Evolutionary conservation across 1,140 invertebrate genomes (phyloP), one percentile per base, ranked within the genome.

Genomic region (Drosophila pseudoobscura): DNA sequence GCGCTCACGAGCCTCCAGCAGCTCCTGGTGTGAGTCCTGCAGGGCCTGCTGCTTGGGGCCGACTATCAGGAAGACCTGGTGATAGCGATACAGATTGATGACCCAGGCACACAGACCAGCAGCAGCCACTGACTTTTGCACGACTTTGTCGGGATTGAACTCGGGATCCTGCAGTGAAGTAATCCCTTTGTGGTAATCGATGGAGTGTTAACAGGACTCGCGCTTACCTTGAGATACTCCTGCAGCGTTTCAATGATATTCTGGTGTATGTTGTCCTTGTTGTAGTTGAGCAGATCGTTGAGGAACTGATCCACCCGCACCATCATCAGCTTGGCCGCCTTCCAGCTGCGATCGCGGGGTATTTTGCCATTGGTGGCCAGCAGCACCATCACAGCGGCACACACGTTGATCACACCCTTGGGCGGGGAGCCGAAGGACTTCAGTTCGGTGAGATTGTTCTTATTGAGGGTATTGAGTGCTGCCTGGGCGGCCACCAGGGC

Each of bases 91-190:
- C 74, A 99, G 97, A 91, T 99, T 99, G 63, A 98, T 96, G 1
- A 98, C 97, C 97, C 98, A 99, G 15, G 97, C 95, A 90, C 97
- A 99, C 0, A 99, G 92, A 45, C 96, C 97, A 47, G 97, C 96
- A 24, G 98, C 98, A 29, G 98, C 98, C 50, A 94, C 93, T 0
- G 97, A 99, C 92, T 99, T 99, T 3, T 94, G 94, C 62, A 94
- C 92, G 69, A 99, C 96, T 57, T 96, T 95, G 22, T 98, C 97
- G 0, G 97, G 95, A 70, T 96, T 95, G 90, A 99, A 99, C 65
- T 98, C 97, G 55, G 94, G 93, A 87, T 94, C 93, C 85, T 94
- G 92, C n/a, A 46, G 15, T 13, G 8, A 13, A 3, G n/a, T 31
- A 45, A 24, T 44, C 39, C 4, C 24, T 5, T 26, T 5, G 35